Percentiles rank a stretch among this genome's conserved stretches.
These are phyloP conservation scores for Eurystomus gularis DNA, from an alignment of 2,113 vertebrate genomes.

Conservation along the genomic window DNA sequence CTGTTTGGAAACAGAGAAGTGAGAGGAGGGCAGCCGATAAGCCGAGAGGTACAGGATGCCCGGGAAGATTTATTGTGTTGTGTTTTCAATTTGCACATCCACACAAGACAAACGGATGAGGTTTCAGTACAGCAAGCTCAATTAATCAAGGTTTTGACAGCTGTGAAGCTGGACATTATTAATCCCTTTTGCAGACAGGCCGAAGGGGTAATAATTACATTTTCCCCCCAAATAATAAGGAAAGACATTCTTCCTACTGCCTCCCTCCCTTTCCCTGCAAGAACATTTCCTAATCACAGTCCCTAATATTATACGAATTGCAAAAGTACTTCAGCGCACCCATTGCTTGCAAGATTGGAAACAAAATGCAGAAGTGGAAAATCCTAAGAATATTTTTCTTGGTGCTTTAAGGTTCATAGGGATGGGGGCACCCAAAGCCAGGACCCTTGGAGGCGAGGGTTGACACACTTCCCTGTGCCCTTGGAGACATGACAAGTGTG, in stretches of 20 bases:
- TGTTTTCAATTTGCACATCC: conserved; percentile 67
- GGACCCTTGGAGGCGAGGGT: background rate
- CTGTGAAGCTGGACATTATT: conserved; percentile 53
- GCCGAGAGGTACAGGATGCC: background rate
- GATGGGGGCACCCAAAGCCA: background rate
- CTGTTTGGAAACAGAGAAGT: background rate
- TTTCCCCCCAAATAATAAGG: conserved; percentile 14
- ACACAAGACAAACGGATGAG: conserved; percentile 70
- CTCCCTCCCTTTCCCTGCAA: background rate
- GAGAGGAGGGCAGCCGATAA: background rate
- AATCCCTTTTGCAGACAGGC: conserved; percentile 34
- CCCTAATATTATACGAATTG: background rate
- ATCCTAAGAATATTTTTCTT: background rate
- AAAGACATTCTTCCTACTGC: background rate
- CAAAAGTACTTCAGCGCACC: background rate
- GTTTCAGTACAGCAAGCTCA: conserved; percentile 60
- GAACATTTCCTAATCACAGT: background rate
- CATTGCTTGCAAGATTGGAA: background rate
- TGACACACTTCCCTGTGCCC: background rate
- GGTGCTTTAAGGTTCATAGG: background rate
- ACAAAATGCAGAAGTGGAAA: background rate
- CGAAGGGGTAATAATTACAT: conserved; percentile 31
- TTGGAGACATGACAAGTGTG: fast-evolving
- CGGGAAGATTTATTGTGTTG: conserved; percentile 61
- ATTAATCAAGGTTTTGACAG: conserved; percentile 68